A percentile compares a stretch with the other conserved stretches of the same genome.
phyloP scores from a whole-genome alignment of 2,888 invertebrate genomes.

The Encarsia formosa region DNA sequence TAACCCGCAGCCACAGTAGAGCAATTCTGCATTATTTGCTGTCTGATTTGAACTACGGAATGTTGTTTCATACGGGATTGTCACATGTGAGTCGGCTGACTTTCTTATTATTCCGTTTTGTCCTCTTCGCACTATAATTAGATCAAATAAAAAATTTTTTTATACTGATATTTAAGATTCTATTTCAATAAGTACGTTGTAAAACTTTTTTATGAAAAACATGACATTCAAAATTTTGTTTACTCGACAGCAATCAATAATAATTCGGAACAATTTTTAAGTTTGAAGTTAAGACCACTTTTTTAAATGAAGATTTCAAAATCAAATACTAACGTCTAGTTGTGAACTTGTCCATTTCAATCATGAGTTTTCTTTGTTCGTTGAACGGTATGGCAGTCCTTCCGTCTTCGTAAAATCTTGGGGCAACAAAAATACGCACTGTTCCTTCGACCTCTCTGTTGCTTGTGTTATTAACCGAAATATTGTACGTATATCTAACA shows the following conservation, averaged over 20 bases:
- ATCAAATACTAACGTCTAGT: slow-evolving; percentile 56
- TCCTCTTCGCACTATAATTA: slow-evolving; percentile 60
- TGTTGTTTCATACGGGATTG: slow-evolving; percentile 77
- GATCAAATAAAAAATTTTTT: too few species aligned
- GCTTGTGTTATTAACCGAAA: slow-evolving; percentile 59
- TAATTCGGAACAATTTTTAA: background rate
- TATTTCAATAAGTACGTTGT: too few species aligned
- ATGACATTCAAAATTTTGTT: background rate
- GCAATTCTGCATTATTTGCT: slow-evolving; percentile 52
- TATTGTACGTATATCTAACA: slow-evolving; percentile 63
- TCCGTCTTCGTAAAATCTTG: slow-evolving; percentile 62
- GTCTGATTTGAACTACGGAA: slow-evolving; percentile 68
- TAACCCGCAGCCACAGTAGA: too few species aligned
- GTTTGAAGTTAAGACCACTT: background rate
- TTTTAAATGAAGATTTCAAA: background rate
- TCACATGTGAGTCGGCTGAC: slow-evolving; percentile 70
- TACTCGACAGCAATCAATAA: background rate
- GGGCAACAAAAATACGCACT: slow-evolving; percentile 67
- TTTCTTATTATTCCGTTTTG: slow-evolving; percentile 62
- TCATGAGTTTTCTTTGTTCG: slow-evolving; percentile 63
- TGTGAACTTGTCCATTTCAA: slow-evolving; percentile 70
- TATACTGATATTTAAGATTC: too few species aligned
- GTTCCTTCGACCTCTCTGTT: slow-evolving; percentile 66
- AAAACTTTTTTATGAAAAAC: background rate
- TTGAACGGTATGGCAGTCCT: slow-evolving; percentile 57